Conservation (phyloP, 1,140 invertebrate genomes). For the Papilio aristodemus region DNA sequence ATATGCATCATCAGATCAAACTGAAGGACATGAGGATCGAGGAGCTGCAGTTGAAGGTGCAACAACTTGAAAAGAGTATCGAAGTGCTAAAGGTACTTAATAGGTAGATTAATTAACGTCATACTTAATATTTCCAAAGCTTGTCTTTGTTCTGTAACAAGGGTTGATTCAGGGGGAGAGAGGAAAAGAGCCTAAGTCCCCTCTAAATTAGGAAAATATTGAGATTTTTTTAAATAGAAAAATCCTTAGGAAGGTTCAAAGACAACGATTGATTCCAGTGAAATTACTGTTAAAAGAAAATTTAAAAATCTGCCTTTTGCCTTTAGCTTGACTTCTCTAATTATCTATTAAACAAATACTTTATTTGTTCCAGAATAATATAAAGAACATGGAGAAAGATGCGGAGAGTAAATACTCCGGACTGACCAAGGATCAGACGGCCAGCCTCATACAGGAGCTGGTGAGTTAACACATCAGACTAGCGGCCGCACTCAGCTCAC, state of each 20-base stretch:
- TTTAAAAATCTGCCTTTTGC: no score
- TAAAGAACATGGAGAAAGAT: constrained; percentile 64
- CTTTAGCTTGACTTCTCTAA: constrained; percentile 37
- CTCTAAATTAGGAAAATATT: no score
- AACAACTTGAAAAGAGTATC: constrained; percentile 56
- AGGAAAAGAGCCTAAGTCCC: no score
- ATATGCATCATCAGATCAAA: constrained; percentile 65
- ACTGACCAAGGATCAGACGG: constrained; percentile 72
- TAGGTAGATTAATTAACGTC: no score
- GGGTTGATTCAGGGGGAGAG: no score
- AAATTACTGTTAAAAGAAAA: no score
- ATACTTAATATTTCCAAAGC: no score
- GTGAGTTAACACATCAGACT: constrained; percentile 42
- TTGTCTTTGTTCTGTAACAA: no score
- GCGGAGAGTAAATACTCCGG: constrained; percentile 63
- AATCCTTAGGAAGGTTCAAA: no score
- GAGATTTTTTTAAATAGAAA: no score
- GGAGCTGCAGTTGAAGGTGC: constrained; percentile 52
- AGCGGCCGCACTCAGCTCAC: no score
- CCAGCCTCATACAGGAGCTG: constrained; percentile 71
- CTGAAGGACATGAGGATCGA: constrained; percentile 65
- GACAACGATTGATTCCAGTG: no score
- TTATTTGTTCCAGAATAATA: constrained; percentile 53
- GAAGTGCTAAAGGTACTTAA: constrained; percentile 60
- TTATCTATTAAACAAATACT: not conserved